Conservation (phyloP, 2,113 vertebrate species). For the Ciconia stormi region DNA sequence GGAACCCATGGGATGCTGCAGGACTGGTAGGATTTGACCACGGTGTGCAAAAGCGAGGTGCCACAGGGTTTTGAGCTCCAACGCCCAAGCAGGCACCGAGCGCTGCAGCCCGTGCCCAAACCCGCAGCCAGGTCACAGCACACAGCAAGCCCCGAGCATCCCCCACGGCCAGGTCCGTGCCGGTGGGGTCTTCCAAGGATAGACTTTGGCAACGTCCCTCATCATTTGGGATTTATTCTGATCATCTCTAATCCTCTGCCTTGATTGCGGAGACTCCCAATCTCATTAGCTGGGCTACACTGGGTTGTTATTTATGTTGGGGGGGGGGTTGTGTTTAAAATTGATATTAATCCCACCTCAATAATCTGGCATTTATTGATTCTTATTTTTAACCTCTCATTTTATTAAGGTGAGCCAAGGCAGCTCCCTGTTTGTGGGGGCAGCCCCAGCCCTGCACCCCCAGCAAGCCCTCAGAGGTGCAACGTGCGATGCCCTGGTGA, state of each 20-base stretch:
- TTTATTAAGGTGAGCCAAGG: constrained; percentile 19
- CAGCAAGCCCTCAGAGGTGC: rapidly evolving
- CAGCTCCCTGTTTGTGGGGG: background rate
- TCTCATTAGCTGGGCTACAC: constrained; percentile 61
- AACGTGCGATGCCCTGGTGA: rapidly evolving
- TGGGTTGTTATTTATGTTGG: background rate
- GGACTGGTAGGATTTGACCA: background rate
- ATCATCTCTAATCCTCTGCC: constrained; percentile 54
- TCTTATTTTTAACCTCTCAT: constrained; percentile 71
- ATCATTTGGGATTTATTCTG: constrained; percentile 64
- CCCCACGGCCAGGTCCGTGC: background rate
- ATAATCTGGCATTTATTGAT: constrained; percentile 68
- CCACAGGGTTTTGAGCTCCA: rapidly evolving
- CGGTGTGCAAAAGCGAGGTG: rapidly evolving
- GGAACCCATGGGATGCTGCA: rapidly evolving
- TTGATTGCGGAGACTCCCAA: constrained; percentile 57
- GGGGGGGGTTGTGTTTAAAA: constrained; percentile 17
- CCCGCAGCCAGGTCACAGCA: background rate
- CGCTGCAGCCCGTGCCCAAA: background rate
- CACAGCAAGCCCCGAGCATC: background rate
- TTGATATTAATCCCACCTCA: constrained; percentile 68
- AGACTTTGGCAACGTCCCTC: background rate
- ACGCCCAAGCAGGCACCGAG: background rate
- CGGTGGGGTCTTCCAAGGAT: constrained; percentile 51
- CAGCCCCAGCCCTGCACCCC: background rate